A percentile compares a stretch with the other conserved stretches of the same genome.
phyloP scores from a whole-genome alignment of 2,888 invertebrate species.

The Dynastes maya region DNA sequence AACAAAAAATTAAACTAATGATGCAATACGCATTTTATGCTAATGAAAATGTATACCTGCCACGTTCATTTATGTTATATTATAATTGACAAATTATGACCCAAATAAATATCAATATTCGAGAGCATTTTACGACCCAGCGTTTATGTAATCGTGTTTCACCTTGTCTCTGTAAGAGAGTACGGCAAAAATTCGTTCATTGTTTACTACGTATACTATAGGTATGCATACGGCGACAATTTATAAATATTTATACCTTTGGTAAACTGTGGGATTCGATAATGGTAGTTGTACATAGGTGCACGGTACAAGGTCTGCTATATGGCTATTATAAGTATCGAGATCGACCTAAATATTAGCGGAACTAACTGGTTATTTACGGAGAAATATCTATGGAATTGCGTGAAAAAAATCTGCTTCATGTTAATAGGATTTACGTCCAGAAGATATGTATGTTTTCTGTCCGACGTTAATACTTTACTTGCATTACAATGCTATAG shows the following conservation, averaged over 20 bases:
- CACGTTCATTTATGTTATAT: constrained; percentile 5
- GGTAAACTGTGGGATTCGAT: constrained; percentile 38
- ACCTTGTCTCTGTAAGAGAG: constrained; percentile 17
- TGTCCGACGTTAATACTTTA: too few relatives aligned
- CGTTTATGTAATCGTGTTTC: constrained; percentile 27
- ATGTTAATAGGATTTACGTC: neutral
- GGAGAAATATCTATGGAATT: neutral
- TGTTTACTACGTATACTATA: constrained; percentile 30
- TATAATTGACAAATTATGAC: constrained; percentile 42
- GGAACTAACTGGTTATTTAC: neutral
- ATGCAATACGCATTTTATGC: constrained; percentile 16
- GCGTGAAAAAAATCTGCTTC: neutral
- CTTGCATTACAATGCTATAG: too few relatives aligned
- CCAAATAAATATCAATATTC: constrained; percentile 33
- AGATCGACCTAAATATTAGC: neutral
- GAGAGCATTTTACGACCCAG: neutral
- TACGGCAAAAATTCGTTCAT: constrained; percentile 28
- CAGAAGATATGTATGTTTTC: neutral
- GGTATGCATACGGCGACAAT: constrained; percentile 4
- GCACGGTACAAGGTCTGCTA: constrained; percentile 23
- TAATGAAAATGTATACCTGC: constrained; percentile 11
- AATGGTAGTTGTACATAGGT: constrained; percentile 11
- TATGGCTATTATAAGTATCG: neutral
- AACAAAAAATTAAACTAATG: neutral
- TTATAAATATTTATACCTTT: constrained; percentile 43